Evolutionary conservation across 2,888 invertebrate species (phyloP), one percentile per base, ranked within the genome.

Genomic region (Mythimna loreyi): DNA sequence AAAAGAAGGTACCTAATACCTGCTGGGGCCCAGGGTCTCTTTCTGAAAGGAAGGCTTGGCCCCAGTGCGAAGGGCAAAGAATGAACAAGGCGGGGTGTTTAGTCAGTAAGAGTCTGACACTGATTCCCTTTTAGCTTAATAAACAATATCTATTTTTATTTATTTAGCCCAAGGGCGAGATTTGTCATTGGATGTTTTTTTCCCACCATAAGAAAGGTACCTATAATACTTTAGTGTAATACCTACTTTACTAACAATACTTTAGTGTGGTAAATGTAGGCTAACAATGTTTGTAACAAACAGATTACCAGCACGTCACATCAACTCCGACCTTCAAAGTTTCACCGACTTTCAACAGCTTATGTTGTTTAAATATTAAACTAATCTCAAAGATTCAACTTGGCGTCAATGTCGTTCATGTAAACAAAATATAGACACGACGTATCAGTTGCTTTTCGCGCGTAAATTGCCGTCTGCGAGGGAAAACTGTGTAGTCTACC

Each of bases 371-470:
- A 50, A 45, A 52, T 56, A 67, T 67, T 73, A 50, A 60, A 73
- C 60, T 66, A 66, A 74, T 61, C 74, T 61, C 25, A 5, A 56
- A 72, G 19, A 43, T 73, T 58, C 47, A 67, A 67, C 45, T 73
- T 57, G 40, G 30, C 50, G 9, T 60, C 67, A 67, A 74, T 67
- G 45, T 67, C 60, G 67, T 66, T 58, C 59, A 36, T n/a, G 59
- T 40, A 60, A 57, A 57, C 72, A 67, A 57, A 61, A 57, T 45
- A 47, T 30, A 25, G 30, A 47, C 50, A 60, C 23, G 21, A 40
- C 33, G 30, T 36, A 49, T 52, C 30, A 47, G 36, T 49, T 16
- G 67, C 19, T 50, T 74, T 73, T 61, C 74, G 60, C 72, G 72
- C 74, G 74, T 57, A 66, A 67, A 67, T 67, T 50, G 23, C 3